A percentile compares a stretch with the other conserved stretches of the same genome.
Conservation (phyloP, 2,113 vertebrate species). For the Serinus canaria region DNA sequence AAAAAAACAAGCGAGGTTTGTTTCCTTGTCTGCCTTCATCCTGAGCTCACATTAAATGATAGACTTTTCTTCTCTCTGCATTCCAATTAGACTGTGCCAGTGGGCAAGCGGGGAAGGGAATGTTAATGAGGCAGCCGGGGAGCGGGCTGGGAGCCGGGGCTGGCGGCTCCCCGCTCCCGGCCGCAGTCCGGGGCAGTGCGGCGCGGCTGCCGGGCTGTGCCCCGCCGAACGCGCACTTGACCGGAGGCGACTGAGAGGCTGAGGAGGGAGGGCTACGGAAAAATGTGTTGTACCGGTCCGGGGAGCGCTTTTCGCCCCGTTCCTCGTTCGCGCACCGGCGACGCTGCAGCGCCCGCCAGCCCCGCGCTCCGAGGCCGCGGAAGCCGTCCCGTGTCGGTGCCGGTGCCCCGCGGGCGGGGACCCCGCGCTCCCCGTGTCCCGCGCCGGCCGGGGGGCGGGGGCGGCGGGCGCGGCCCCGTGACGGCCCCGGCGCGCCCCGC, state of each 20-base stretch:
- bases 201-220: not conserved
- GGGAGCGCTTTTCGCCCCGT: not conserved
- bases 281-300: accelerated
- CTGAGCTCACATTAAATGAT: conserved; percentile 44
- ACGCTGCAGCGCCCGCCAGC: not conserved
- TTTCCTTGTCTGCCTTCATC: conserved; percentile 9
- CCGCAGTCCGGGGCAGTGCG: not conserved
- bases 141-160: not conserved
- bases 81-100: conserved; percentile 72
- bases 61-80: conserved; percentile 65
- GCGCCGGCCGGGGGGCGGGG: not conserved
- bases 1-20: not conserved
- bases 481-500: too few relatives aligned
- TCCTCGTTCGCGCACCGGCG: not conserved
- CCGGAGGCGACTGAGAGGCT: not conserved
- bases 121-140: conserved; percentile 47
- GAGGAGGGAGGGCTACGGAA: not conserved
- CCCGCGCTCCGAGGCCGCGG: not conserved
- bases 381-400: not conserved
- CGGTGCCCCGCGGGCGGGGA: too few relatives aligned
- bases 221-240: not conserved
- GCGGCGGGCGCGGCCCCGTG: too few relatives aligned
- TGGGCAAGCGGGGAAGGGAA: conserved; percentile 65
- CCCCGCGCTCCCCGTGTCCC: not conserved
- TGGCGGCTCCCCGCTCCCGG: not conserved